Evolutionary conservation across 2,113 vertebrate genomes (phyloP), one percentile per base, ranked within the genome.

Genomic region (Marmota flaviventris): DNA sequence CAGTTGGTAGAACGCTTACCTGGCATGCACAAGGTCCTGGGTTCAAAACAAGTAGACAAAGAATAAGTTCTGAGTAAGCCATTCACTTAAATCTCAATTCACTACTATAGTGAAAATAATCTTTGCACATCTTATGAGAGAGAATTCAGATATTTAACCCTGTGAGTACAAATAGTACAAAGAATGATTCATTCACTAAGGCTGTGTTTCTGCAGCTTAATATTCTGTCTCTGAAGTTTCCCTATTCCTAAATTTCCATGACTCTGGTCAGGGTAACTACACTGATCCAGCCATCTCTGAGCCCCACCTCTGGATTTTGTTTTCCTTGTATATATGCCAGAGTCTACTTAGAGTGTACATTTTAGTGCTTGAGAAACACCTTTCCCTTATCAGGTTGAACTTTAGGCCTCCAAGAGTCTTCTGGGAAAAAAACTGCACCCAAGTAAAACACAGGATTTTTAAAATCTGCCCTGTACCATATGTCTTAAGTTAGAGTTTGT

Each of bases 51-150:
- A 65, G 39, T 78, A 16, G 45, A 51, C 34, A 76, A 78, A 53
- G n/a, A 84, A 69, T n/a, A 39, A 89, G 37, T 77, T 88, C 63
- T 34, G 42, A 81, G 70, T 75, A 84, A 45, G 22, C 56, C 29
- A 32, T n/a, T 91, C 75, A 61, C 27, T 58, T 27, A 87, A 93
- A 61, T 84, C 86, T 91, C 67, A 45, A 8, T 91, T 87, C 53
- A 32, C 34, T 77, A 87, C 70, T 25, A 53, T 48, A 58, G 76
- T 17, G 17, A 51, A 70, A 69, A 67, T 5, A 20, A 42, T 42
- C 56, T 58, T 51, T 87, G 58, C 29, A 79, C 22, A 3, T 78
- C 2, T 70, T 84, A 83, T 2, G 16, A 70, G 58, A 89, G n/a
- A 37, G 5, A 45, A 77, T 77, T 70, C 69, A 72, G 75, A 86